phyloP scores from a whole-genome alignment of 1,140 invertebrate genomes.

The Drosophila triauraria region DNA sequence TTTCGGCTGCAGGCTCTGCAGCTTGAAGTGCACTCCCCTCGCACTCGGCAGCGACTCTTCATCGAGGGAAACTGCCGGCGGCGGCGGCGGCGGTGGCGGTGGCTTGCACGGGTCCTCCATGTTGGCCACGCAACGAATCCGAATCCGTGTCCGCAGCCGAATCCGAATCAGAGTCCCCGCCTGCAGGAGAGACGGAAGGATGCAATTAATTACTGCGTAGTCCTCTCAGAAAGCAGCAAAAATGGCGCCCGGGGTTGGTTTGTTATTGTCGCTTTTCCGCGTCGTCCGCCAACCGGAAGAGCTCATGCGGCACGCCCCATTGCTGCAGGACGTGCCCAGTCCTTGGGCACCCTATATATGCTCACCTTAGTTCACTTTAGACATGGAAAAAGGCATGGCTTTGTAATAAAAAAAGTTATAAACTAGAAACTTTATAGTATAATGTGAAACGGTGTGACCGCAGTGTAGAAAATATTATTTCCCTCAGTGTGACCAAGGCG shows the following conservation, averaged over 20 bases:
- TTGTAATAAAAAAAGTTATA: conserved; percentile 10
- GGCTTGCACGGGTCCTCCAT: conserved; percentile 40
- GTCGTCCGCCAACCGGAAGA: background rate
- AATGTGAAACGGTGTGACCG: conserved; percentile 1
- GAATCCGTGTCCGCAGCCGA: conserved; percentile 5
- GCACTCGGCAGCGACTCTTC: conserved; percentile 28
- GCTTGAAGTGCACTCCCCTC: conserved; percentile 39
- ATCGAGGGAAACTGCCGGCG: conserved; percentile 8
- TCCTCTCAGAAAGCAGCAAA: conserved; percentile 53
- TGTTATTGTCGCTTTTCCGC: conserved; percentile 19
- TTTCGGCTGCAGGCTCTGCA: conserved; percentile 44
- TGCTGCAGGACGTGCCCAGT: background rate
- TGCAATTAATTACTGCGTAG: conserved; percentile 44
- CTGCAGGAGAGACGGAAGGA: background rate
- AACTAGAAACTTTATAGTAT: conserved; percentile 16
- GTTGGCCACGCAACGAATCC: conserved; percentile 2
- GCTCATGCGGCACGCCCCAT: rapidly evolving
- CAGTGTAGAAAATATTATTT: no score
- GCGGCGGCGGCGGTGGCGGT: conserved; percentile 3
- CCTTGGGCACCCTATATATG: background rate
- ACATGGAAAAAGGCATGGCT: background rate
- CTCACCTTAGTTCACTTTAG: conserved; percentile 1
- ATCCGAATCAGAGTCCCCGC: conserved; percentile 1
- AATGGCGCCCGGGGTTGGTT: conserved; percentile 68
- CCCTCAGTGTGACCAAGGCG: no score